Evolutionary conservation across 2,888 invertebrate genomes (phyloP).

Genomic region (Himalopsyche anomala): DNA sequence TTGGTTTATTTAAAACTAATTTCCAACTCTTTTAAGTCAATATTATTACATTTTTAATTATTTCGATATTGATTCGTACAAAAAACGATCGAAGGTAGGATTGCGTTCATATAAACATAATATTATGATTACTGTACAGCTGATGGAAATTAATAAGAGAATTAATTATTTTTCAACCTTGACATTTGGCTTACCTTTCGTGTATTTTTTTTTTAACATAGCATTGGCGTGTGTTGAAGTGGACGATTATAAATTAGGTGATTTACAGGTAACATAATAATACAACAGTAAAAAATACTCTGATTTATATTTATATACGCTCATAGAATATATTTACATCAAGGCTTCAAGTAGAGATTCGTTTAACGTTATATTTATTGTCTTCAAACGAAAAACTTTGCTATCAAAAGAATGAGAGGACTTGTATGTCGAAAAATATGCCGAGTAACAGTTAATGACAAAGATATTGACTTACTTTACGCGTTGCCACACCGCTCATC

Average conservation of each 20-base stretch:
- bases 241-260: neutral
- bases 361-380: no score
- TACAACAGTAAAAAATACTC: neutral
- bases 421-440: no score
- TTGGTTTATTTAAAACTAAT: neutral
- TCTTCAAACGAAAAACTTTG: no score
- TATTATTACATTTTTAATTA: neutral
- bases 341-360: no score
- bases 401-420: no score
- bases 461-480: no score
- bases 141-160: neutral
- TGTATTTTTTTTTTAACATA: neutral
- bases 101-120: neutral
- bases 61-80: neutral
- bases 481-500: no score
- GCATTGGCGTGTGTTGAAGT: neutral
- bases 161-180: neutral
- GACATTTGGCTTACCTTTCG: constrained; percentile 7
- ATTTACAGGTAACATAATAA: neutral
- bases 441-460: no score
- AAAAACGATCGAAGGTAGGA: neutral
- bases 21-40: neutral
- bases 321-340: neutral
- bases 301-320: neutral
- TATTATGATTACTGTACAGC: neutral